phyloP scores from a whole-genome alignment of 2,113 vertebrate genomes.

The Syngnathus typhle region DNA sequence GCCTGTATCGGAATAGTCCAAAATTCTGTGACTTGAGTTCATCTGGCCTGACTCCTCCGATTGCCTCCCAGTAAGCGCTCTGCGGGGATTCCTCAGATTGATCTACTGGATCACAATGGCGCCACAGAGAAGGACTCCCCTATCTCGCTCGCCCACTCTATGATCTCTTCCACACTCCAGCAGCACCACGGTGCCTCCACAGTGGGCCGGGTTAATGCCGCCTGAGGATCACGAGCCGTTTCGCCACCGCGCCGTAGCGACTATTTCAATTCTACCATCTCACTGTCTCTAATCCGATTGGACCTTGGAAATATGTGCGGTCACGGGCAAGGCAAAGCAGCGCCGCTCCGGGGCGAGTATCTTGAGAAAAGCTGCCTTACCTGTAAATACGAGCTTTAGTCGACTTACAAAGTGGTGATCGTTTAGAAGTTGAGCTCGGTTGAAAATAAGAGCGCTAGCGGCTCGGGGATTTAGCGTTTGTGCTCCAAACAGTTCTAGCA shows the following conservation, averaged over 20 bases:
- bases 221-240: slow-evolving; percentile 50
- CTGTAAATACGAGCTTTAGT: slow-evolving; percentile 14
- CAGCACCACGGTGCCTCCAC: slow-evolving; percentile 38
- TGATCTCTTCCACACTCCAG: slow-evolving; percentile 50
- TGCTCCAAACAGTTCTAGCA: not conserved
- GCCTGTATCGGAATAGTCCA: not conserved
- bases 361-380: slow-evolving; percentile 1
- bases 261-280: slow-evolving; percentile 41
- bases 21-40: not conserved
- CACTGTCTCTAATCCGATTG: slow-evolving; percentile 46
- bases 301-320: slow-evolving; percentile 37
- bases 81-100: slow-evolving; percentile 56
- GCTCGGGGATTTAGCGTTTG: not conserved
- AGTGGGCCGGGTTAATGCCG: slow-evolving; percentile 40
- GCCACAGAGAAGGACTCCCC: slow-evolving; percentile 38
- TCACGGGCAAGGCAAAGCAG: slow-evolving; percentile 23
- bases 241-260: slow-evolving; percentile 35
- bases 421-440: not conserved
- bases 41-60: slow-evolving; percentile 13
- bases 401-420: not conserved
- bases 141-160: slow-evolving; percentile 23
- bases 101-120: slow-evolving; percentile 60
- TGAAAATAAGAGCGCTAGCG: not conserved
- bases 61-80: slow-evolving; percentile 60
- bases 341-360: slow-evolving; percentile 23